Evolutionary conservation across 2,888 invertebrate genomes (phyloP), one percentile per base, ranked within the genome.

Genomic region (Nephrocerus scutellatus): DNA sequence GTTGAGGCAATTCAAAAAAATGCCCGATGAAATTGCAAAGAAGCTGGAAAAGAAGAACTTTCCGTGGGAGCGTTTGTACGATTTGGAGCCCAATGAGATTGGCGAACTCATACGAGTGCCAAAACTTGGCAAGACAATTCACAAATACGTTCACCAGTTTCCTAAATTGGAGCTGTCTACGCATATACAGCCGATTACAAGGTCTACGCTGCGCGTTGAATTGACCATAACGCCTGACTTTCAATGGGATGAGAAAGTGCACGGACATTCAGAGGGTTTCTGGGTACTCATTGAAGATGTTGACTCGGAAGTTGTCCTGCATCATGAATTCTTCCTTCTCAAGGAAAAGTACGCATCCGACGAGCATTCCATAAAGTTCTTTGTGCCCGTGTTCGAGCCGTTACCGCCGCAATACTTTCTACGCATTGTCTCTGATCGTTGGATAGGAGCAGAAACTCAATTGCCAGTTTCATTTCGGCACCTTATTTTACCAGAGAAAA

Each of bases 1-100:
- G 2, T 72, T 98, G 10, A 59, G 98, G 10, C 98, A 99, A 65
- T 98, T 98, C 62, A 79, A 88, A 49, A 97, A 95, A 65, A 93
- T 96, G 80, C 97, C 92, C 0, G 93, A 92, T 59, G 96, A 96
- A 72, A 85, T 91, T 13, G 83, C 97, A 7, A 90, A 93, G 61
- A 96, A 97, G 63, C 80, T 99, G 18, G 98, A 99, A 63, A 98
- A 98, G 76, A 98, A 98, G 56, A 88, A 86, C 63, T 87, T 91
- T 62, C 88, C 90, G 0, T 91, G 90, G 89, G 88, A 90, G 64
- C 74, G 93, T 36, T 74, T 98, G 1, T 97, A 95, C 66, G 98
- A 98, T 66, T 72, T 98, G 23, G 93, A 92, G 10, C 93, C 96
- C 0, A 91, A 90, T 66, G 98, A 99, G 72, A 88, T 98, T 35